A percentile compares a stretch with the other conserved stretches of the same genome.
Evolutionary conservation across 2,797 vertebrate species (phyloP).

Genomic region (Dallia pectoralis): DNA sequence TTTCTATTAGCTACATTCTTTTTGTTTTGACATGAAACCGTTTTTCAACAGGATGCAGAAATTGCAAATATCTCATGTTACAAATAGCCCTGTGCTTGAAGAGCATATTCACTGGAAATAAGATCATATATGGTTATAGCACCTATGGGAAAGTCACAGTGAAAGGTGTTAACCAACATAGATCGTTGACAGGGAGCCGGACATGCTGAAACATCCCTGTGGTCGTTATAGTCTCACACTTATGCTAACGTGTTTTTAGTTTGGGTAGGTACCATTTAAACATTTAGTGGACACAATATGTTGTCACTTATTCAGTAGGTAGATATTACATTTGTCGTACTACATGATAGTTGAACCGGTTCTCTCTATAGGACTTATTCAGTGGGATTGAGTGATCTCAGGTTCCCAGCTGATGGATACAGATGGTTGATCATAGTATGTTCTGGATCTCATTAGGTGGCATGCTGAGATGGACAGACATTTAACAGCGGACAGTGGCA

Average conservation of each 20-base stretch:
- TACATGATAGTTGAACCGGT: too few relatives aligned
- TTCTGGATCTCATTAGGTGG: conserved; percentile 81
- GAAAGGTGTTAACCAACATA: not conserved
- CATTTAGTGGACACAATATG: not conserved
- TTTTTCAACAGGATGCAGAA: not conserved
- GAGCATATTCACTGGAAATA: not conserved
- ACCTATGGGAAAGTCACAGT: not conserved
- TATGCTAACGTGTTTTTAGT: too few relatives aligned
- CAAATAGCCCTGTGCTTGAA: not conserved
- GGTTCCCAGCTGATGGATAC: conserved; percentile 59
- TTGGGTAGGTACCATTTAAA: too few relatives aligned
- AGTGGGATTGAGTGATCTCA: conserved; percentile 38
- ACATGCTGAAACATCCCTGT: not conserved
- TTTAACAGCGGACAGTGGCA: conserved; percentile 85
- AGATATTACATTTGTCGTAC: not conserved
- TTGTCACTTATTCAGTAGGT: too few relatives aligned
- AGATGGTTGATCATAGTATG: conserved; percentile 74
- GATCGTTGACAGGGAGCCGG: not conserved
- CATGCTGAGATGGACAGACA: conserved; percentile 84
- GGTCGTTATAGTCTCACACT: not conserved
- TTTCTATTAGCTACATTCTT: not conserved
- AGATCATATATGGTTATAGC: not conserved
- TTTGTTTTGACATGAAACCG: not conserved
- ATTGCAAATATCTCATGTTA: not conserved
- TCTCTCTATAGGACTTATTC: conserved; percentile 16